Percentiles rank a stretch among this genome's conserved stretches.
These are phyloP conservation scores for Etheostoma spectabile DNA, from an alignment of 2,113 vertebrate species.

Conservation along the genomic window DNA sequence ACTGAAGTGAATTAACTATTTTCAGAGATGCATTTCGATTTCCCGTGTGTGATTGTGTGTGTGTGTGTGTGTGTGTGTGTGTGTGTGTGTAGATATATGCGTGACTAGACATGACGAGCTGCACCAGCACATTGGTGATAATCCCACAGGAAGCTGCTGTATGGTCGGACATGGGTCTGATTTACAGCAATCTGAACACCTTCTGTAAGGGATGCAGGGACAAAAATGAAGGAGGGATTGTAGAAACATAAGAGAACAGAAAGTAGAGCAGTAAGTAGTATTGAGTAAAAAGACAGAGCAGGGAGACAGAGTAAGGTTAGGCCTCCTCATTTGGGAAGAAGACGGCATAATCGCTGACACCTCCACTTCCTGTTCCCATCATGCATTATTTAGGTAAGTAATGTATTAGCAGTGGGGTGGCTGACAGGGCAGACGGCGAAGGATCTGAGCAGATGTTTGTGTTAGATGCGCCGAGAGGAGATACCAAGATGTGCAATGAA, in stretches of 20 bases:
- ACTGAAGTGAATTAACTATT: conserved; percentile 31
- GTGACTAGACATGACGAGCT: neutral
- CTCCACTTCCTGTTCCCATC: conserved; percentile 61
- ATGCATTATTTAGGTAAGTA: conserved; percentile 71
- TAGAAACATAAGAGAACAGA: neutral
- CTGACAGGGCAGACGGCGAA: conserved; percentile 47
- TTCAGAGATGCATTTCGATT: conserved; percentile 36
- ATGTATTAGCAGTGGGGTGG: conserved; percentile 41
- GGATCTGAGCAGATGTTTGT: conserved; percentile 61
- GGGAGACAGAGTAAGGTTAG: conserved; percentile 8
- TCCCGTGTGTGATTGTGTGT: conserved; percentile 3
- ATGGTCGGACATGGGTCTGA: conserved; percentile 4
- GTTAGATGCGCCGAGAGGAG: conserved; percentile 43
- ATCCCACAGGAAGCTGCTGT: conserved; percentile 10
- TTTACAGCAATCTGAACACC: conserved; percentile 19
- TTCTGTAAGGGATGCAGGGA: neutral
- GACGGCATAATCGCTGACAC: conserved; percentile 24
- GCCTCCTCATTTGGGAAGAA: conserved; percentile 45
- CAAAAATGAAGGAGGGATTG: neutral
- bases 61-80: conserved; percentile 10
- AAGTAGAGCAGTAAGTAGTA: neutral
- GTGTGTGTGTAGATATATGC: conserved; percentile 17
- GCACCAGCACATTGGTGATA: conserved; percentile 1
- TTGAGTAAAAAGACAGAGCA: neutral
- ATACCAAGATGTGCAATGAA: conserved; percentile 41